Base-by-base conservation (phyloP, 2,888 invertebrate species). In the Drosophila neonasuta region DNA sequence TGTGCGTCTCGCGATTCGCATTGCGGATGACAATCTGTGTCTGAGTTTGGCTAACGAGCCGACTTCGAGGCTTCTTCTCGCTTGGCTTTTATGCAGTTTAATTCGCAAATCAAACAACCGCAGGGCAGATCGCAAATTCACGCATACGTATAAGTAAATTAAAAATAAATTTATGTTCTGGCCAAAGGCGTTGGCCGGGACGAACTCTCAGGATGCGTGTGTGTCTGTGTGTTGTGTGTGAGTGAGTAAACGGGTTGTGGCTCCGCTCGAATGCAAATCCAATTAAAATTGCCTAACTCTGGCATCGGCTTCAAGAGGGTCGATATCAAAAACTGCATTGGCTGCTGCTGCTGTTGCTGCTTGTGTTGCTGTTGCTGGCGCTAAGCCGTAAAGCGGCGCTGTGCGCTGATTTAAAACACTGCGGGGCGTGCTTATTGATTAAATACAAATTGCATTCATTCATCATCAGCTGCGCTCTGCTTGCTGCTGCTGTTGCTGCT, bases 391-490 rank as follows among this genome's bases (percentile, higher is more conserved):
- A 86, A 82, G 62, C 84, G 84, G 79, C 79, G 68, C 86, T 76
- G 81, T 81, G 84, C 81, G 85, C 81, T 86, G 82, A 82, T 86
- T 86, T 82, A 80, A 86, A 83, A 73, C 82, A 79, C 82, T 80
- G 82, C 82, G 86, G 82, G 82, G 82, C 86, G 86, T 86, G 71
- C 74, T 77, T 83, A 84, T 83, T 86, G 82, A 83, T 83, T 83
- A 83, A 86, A 86, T 81, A 84, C 82, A 86, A 86, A 83, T 83
- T 86, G 82, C 79, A 66, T 84, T 77, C 79, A 86, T 84, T 84
- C 81, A 83, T 84, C 86, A 84, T 84, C 73, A 57, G 68, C 20
- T 49, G 56, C 44, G 34, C 54, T 50, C 11, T 10, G 34, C 34
- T 34, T 17, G 50, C 24, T 50, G 55, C 34, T 49, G 66, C 54